phyloP scores from a whole-genome alignment of 2,113 vertebrate genomes.

The Lepisosteus osseus region DNA sequence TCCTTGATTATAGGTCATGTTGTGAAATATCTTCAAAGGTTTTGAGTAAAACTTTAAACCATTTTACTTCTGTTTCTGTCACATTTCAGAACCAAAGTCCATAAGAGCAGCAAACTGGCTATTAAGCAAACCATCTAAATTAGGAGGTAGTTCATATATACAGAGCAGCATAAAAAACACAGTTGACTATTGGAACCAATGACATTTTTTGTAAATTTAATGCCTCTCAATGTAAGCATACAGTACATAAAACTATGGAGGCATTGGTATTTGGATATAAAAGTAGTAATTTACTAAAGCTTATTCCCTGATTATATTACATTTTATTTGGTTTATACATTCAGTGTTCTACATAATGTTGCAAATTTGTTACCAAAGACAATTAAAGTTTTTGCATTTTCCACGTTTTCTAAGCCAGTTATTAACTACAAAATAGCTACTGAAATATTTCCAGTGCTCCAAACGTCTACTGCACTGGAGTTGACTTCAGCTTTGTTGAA shows the following conservation, averaged over 20 bases:
- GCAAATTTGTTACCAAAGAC: constrained; percentile 42
- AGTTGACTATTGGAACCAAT: neutral
- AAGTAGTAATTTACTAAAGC: no score
- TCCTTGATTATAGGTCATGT: constrained; percentile 30
- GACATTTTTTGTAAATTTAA: no score
- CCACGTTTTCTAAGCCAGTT: constrained; percentile 33
- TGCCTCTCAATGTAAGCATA: no score
- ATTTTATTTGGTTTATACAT: neutral
- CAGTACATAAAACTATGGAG: no score
- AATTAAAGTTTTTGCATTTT: constrained; percentile 52
- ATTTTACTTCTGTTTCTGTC: constrained; percentile 20
- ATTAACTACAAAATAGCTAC: neutral
- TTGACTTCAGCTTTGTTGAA: constrained; percentile 43
- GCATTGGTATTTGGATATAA: no score
- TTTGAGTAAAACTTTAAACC: constrained; percentile 36
- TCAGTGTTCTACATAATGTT: constrained; percentile 2
- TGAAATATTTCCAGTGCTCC: constrained; percentile 2
- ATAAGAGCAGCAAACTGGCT: constrained; percentile 51
- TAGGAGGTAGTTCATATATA: constrained; percentile 52
- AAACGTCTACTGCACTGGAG: neutral
- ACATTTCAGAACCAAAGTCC: constrained; percentile 56
- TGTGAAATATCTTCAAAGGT: constrained; percentile 54
- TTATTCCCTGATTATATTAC: neutral
- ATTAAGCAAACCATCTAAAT: neutral
- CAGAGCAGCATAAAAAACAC: constrained; percentile 59